Conservation (phyloP, 2,888 invertebrate species). For the Melanophora roralis region DNA sequence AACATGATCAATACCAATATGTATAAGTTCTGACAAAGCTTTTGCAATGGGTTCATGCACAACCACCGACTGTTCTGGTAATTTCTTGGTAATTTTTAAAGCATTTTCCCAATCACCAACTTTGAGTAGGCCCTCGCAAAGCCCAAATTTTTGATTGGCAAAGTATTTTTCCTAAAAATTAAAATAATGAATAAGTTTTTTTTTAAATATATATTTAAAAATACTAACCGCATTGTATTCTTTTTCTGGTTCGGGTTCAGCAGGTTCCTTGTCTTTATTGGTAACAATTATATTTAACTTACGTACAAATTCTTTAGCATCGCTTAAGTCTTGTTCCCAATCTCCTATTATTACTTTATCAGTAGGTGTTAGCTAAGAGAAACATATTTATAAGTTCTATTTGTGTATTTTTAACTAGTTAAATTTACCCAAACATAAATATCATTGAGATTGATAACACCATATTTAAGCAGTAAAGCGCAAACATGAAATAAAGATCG, state of each 20-base stretch:
- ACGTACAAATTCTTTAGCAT: constrained; percentile 91
- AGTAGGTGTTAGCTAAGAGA: constrained; percentile 85
- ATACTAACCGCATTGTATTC: constrained; percentile 81
- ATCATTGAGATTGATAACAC: constrained; percentile 89
- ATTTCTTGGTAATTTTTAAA: constrained; percentile 85
- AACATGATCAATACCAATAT: constrained; percentile 90
- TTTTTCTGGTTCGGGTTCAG: constrained; percentile 84
- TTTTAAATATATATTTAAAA: too few species aligned
- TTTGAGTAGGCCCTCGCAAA: constrained; percentile 91
- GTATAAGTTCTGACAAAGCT: constrained; percentile 88
- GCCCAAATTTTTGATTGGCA: constrained; percentile 93
- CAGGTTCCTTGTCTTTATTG: constrained; percentile 87
- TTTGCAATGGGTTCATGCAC: constrained; percentile 87
- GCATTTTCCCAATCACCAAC: constrained; percentile 96
- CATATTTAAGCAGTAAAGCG: constrained; percentile 92
- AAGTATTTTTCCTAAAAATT: constrained; percentile 71
- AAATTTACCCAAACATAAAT: constrained; percentile 91
- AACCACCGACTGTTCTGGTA: constrained; percentile 89
- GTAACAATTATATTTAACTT: constrained; percentile 89
- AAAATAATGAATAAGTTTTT: too few species aligned
- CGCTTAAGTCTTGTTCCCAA: constrained; percentile 88
- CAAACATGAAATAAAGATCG: constrained; percentile 92
- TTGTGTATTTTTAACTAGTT: too few species aligned
- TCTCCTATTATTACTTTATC: constrained; percentile 88
- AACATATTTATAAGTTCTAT: neutral